Conservation (phyloP, 2,888 invertebrate species). For the Abrostola tripartita region DNA sequence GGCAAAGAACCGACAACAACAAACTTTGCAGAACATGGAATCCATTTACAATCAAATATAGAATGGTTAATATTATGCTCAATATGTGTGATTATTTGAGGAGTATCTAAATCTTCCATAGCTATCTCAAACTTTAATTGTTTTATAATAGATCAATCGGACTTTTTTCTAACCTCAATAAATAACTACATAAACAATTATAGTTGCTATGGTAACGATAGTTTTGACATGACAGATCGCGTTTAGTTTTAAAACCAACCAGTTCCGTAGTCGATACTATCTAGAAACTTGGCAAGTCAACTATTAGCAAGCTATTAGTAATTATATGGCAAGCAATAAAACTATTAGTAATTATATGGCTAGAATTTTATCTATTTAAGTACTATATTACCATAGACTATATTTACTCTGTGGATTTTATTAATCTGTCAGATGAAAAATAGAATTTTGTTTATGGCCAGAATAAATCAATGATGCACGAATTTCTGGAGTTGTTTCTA, state of each 20-base stretch:
- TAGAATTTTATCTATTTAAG: too few relatives aligned
- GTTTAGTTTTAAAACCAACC: constrained; percentile 3
- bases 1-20: constrained; percentile 95
- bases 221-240: constrained; percentile 4
- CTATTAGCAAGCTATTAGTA: too few relatives aligned
- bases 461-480: too few relatives aligned
- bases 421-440: too few relatives aligned
- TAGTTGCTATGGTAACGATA: constrained; percentile 70
- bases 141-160: not conserved
- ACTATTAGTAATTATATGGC: too few relatives aligned
- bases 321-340: too few relatives aligned
- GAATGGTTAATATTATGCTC: constrained; percentile 95
- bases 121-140: not conserved
- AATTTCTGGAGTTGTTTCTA: too few relatives aligned
- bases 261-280: too few relatives aligned
- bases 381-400: too few relatives aligned
- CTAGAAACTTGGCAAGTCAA: too few relatives aligned
- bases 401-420: too few relatives aligned
- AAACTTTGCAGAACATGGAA: constrained; percentile 98
- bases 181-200: constrained; percentile 59
- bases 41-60: constrained; percentile 97
- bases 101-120: constrained; percentile 90
- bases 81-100: constrained; percentile 96
- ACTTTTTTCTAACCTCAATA: constrained; percentile 58
- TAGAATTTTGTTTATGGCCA: too few relatives aligned